These are phyloP conservation scores for Napeogenes sylphis DNA, from an alignment of 2,888 invertebrate species.

Conservation along the genomic window DNA sequence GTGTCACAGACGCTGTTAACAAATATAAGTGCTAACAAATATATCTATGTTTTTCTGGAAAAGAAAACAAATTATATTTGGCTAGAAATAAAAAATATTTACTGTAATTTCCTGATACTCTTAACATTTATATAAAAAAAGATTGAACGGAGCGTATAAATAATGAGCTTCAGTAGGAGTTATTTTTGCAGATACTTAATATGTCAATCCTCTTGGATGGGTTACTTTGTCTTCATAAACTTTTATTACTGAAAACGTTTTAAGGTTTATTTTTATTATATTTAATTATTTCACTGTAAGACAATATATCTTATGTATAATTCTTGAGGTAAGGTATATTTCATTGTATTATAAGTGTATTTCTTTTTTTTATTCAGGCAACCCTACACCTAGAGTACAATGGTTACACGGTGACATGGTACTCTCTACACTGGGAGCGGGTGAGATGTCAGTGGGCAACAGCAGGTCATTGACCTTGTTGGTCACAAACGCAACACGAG, in stretches of 20 bases:
- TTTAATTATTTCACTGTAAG: too few species aligned
- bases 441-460: conserved; percentile 45
- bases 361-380: conserved; percentile 46
- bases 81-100: too few species aligned
- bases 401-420: conserved; percentile 67
- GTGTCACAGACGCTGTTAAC: too few species aligned
- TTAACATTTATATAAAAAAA: conserved; percentile 12
- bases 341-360: background rate
- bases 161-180: conserved; percentile 17
- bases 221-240: conserved; percentile 8
- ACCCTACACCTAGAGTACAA: conserved; percentile 64
- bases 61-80: too few species aligned
- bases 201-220: conserved; percentile 20
- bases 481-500: conserved; percentile 69
- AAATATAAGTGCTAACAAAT: too few species aligned
- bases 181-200: conserved; percentile 18
- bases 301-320: too few species aligned
- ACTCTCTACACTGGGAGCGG: conserved; percentile 51
- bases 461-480: conserved; percentile 53
- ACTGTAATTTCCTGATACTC: background rate
- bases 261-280: background rate
- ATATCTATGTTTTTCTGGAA: too few species aligned
- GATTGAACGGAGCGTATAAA: conserved; percentile 17
- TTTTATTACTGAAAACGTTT: conserved; percentile 13
- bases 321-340: background rate